Base-by-base conservation (phyloP, 2,113 vertebrate species). In the Baryphthengus martii region DNA sequence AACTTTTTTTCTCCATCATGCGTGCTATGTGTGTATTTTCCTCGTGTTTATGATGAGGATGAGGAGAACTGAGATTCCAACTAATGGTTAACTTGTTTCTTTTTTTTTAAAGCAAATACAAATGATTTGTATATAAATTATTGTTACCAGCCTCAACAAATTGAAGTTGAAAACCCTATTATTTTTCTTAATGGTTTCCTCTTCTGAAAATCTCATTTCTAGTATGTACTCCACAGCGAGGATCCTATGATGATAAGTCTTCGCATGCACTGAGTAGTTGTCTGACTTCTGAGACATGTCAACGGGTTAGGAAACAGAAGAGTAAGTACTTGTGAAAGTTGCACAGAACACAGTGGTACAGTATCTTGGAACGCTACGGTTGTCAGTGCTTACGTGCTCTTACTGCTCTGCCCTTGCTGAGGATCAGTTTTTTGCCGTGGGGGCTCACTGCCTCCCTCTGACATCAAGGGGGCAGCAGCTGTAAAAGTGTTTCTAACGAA, bases 221-320 rank as follows among this genome's bases (percentile, higher is more conserved):
- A 99, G 99, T 97, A 12, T 98, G 98, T 94, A 98, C 97, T 15
- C 98, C 98, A 7, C 79, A 98, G 49, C 98, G 95, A 33, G 98
- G 98, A 17, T 92, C 98, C 65, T 97, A 97, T 56, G 98, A 98
- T 19, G 78, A 98, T n/a, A 99, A 98, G 93, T 58, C 96, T 11
- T 97, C 96, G 39, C 98, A 98, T 3, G 39, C 58, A 15, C 50
- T 73, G 20, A 98, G 97, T 92, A 98, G 98, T 89, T 97, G 98
- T 10, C 96, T 97, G 35, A 98, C 98, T 10, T 99, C 99, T 96
- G 98, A 98, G 53, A 98, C 97, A 53, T 87, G 98, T 10, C 98
- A 98, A 21, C 96, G 98, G 18, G 97, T 98, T 93, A 97, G 90
- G 89, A 77, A 92, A 12, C 97, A 98, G 37, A 98, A 98, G 61